phyloP scores from a whole-genome alignment of 2,113 vertebrate genomes.

The Cyprinus carpio region DNA sequence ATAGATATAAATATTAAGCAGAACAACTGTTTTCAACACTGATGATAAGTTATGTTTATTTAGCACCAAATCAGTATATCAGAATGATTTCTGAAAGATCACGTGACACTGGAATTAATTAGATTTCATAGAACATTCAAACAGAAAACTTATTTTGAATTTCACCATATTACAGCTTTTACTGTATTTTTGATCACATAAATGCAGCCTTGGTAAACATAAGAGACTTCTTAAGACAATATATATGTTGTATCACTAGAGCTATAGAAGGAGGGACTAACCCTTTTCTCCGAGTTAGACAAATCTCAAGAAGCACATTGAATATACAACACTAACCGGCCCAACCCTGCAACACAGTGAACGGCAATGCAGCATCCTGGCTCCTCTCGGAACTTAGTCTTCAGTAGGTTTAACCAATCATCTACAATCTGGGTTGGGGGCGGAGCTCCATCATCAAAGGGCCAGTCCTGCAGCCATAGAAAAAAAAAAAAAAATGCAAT shows the following conservation, averaged over 20 bases:
- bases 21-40: no score
- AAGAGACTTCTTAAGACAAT: background rate
- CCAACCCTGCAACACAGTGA: constrained; percentile 94
- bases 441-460: constrained; percentile 95
- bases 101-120: no score
- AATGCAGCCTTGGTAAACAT: background rate
- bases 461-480: constrained; percentile 85
- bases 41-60: no score
- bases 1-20: no score
- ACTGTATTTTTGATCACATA: background rate
- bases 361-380: constrained; percentile 94
- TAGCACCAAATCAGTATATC: no score
- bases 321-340: constrained; percentile 75
- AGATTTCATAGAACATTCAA: no score
- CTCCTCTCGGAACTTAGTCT: constrained; percentile 93
- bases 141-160: no score
- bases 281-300: background rate
- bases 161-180: background rate
- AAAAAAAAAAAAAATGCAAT: background rate
- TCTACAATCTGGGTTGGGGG: constrained; percentile 96
- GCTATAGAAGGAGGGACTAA: background rate
- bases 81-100: no score
- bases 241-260: background rate
- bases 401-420: constrained; percentile 94
- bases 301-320: background rate